These are phyloP conservation scores for Helogale parvula DNA, from an alignment of 2,113 vertebrate genomes.

Conservation along the genomic window DNA sequence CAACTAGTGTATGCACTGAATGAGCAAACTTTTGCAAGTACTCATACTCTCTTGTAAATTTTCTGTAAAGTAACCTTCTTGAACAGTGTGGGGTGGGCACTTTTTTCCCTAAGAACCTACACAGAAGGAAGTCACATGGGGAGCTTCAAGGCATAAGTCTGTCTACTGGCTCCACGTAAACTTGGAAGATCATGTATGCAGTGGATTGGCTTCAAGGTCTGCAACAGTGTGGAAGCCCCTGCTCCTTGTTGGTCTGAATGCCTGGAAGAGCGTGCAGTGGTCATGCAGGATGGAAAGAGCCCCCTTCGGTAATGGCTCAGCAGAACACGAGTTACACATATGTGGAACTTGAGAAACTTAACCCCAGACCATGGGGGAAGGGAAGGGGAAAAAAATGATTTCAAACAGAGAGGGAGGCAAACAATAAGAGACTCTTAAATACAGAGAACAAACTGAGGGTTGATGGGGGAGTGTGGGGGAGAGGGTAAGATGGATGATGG, in stretches of 20 bases:
- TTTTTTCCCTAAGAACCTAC: neutral
- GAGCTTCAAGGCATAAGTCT: neutral
- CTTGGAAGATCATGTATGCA: neutral
- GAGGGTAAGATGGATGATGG: too few species aligned
- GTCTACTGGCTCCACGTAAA: neutral
- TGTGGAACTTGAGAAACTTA: too few species aligned
- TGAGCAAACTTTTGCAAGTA: neutral
- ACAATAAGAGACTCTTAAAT: too few species aligned
- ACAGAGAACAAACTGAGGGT: too few species aligned
- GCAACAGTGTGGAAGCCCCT: neutral
- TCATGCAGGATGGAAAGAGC: neutral
- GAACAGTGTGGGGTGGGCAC: neutral
- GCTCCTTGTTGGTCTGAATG: neutral
- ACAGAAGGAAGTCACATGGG: neutral
- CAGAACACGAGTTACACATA: too few species aligned
- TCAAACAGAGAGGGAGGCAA: too few species aligned
- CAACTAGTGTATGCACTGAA: neutral
- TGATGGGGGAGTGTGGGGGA: too few species aligned
- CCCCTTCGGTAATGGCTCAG: neutral
- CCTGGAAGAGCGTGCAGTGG: neutral
- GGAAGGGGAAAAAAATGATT: neutral
- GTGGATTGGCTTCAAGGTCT: neutral
- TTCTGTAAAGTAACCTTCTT: conserved; percentile 3
- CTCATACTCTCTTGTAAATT: neutral
- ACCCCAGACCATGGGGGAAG: too few species aligned